Percentiles rank a stretch among this genome's conserved stretches.
phyloP scores from a whole-genome alignment of 2,113 vertebrate species.

The Albula goreensis region DNA sequence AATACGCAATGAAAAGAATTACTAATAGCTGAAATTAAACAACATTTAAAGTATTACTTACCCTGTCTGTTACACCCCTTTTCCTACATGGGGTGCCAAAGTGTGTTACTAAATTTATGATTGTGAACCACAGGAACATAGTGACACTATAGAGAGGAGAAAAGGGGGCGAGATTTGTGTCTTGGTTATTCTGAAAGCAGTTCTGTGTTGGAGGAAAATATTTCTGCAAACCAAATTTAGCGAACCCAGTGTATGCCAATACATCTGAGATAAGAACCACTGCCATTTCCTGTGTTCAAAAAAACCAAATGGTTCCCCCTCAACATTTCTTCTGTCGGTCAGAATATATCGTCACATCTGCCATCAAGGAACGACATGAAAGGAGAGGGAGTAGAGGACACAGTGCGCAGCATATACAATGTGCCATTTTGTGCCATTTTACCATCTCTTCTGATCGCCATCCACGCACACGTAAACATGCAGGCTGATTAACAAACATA shows the following conservation, averaged over 20 bases:
- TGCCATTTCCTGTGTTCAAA: not conserved
- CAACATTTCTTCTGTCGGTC: not conserved
- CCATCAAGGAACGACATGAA: not conserved
- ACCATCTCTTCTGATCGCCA: not conserved
- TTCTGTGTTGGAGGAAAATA: not conserved
- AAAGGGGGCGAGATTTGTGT: not conserved
- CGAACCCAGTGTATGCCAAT: not conserved
- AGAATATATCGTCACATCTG: not conserved
- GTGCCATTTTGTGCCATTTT: not conserved
- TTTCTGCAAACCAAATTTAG: not conserved
- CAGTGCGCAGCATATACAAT: not conserved
- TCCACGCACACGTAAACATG: not conserved
- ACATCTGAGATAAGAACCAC: not conserved
- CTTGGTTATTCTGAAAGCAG: not conserved
- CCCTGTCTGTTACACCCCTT: too few species aligned
- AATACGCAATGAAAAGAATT: too few species aligned
- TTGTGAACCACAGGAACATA: not conserved
- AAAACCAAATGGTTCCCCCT: not conserved
- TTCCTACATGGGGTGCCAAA: too few species aligned
- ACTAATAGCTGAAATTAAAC: too few species aligned
- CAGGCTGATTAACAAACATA: not conserved
- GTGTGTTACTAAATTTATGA: too few species aligned
- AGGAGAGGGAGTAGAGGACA: not conserved
- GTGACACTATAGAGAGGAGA: not conserved
- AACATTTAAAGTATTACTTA: too few species aligned